Percentiles rank a stretch among this genome's conserved stretches.
Conservation (phyloP, 1,140 invertebrate species). For the Drosophila sulfurigaster region DNA sequence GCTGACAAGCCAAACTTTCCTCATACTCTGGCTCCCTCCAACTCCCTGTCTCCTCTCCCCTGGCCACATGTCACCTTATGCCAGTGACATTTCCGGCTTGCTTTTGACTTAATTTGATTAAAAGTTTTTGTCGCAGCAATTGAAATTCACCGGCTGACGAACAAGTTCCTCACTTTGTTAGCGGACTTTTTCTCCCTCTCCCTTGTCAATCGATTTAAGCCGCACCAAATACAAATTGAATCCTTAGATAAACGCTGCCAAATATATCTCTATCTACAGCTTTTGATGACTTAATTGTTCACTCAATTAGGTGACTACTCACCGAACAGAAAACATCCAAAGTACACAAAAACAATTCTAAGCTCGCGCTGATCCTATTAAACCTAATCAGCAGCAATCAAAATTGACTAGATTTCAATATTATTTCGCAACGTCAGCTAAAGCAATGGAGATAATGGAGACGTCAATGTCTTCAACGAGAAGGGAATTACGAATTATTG, state of each 20-base stretch:
- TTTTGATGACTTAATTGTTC: constrained; percentile 77
- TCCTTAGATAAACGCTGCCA: constrained; percentile 23
- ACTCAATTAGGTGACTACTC: constrained; percentile 70
- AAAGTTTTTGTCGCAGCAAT: constrained; percentile 70
- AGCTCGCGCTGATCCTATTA: constrained; percentile 9
- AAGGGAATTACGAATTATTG: not conserved
- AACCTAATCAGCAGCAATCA: constrained; percentile 13
- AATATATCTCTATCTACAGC: constrained; percentile 17
- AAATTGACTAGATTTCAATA: constrained; percentile 10
- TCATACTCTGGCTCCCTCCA: not conserved
- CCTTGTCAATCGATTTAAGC: constrained; percentile 58
- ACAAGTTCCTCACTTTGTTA: constrained; percentile 33
- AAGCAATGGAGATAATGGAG: not conserved
- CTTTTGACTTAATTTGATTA: constrained; percentile 81
- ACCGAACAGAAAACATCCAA: constrained; percentile 41
- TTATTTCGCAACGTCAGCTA: not conserved
- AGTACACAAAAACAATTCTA: constrained; percentile 21
- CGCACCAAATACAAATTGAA: constrained; percentile 51
- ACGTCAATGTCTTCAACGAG: not conserved
- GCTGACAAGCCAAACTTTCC: constrained; percentile 68
- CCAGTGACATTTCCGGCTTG: constrained; percentile 70
- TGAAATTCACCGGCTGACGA: constrained; percentile 30
- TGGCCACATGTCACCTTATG: constrained; percentile 73
- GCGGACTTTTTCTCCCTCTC: not conserved
- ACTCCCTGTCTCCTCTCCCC: not conserved